Conservation (phyloP, 2,888 invertebrate genomes). For the Graphium colonna region DNA sequence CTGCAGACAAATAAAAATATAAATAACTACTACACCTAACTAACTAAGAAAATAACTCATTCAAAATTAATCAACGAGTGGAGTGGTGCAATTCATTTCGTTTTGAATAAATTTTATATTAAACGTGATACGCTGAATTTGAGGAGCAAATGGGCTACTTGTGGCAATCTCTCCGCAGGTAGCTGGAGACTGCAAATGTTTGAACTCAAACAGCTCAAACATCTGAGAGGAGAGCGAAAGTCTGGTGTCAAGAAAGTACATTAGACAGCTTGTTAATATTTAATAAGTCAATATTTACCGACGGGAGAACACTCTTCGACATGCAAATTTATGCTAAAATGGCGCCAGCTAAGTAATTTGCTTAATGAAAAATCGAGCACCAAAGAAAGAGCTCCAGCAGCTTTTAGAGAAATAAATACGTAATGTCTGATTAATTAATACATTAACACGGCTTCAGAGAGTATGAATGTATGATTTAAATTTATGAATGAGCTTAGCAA, state of each 20-base stretch:
- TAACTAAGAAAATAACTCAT: slow-evolving; percentile 1
- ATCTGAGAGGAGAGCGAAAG: background rate
- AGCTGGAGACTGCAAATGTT: slow-evolving; percentile 2
- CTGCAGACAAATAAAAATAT: no score
- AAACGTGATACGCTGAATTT: background rate
- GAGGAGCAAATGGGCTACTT: background rate
- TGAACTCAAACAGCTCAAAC: no score
- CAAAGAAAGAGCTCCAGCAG: slow-evolving; percentile 14
- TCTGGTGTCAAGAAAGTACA: slow-evolving; percentile 17
- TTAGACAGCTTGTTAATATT: slow-evolving; percentile 22
- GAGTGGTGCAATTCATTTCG: background rate
- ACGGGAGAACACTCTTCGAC: slow-evolving; percentile 23
- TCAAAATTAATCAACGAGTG: background rate
- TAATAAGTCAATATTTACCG: slow-evolving; percentile 22
- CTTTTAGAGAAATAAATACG: slow-evolving; percentile 15
- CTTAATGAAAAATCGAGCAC: slow-evolving; percentile 29
- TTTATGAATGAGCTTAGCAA: background rate
- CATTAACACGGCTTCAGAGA: background rate
- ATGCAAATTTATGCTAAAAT: slow-evolving; percentile 50
- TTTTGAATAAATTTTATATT: slow-evolving; percentile 1
- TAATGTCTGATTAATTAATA: slow-evolving; percentile 17
- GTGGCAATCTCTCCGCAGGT: no score
- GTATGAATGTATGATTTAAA: background rate
- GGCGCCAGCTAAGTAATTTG: slow-evolving; percentile 31
- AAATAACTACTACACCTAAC: no score